Evolutionary conservation across 2,113 vertebrate genomes (phyloP).

Genomic region (Psittacula cyanocephala): DNA sequence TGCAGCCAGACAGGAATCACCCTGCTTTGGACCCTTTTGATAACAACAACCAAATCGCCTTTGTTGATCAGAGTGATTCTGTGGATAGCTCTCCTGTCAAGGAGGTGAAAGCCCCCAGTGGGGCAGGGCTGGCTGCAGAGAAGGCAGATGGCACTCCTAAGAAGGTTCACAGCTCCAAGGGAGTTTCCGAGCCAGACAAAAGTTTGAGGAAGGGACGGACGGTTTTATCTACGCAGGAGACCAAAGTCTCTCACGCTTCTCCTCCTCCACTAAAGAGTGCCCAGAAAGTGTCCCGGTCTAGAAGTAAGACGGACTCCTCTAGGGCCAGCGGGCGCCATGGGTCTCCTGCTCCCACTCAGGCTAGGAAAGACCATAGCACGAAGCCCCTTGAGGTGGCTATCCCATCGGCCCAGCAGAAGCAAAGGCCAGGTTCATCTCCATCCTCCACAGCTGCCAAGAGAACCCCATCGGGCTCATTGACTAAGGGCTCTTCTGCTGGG

Average conservation of each 20-base stretch:
- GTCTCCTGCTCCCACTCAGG: constrained; percentile 75
- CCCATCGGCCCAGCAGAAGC: constrained; percentile 76
- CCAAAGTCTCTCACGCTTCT: constrained; percentile 60
- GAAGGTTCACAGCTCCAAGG: constrained; percentile 74
- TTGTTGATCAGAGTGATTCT: constrained; percentile 88
- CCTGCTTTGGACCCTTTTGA: constrained; percentile 82
- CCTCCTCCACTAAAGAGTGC: constrained; percentile 78
- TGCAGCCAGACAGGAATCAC: constrained; percentile 75
- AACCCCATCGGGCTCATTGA: constrained; percentile 62
- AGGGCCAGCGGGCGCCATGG: constrained; percentile 75
- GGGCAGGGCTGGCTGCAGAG: constrained; percentile 58
- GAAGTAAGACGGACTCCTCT: constrained; percentile 74
- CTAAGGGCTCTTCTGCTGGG: constrained; percentile 70
- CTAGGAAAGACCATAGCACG: constrained; percentile 74
- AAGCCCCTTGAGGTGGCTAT: constrained; percentile 63
- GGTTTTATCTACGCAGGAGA: constrained; percentile 73
- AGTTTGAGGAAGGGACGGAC: constrained; percentile 83
- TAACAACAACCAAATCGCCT: constrained; percentile 93
- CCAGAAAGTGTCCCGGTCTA: constrained; percentile 66
- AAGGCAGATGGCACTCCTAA: constrained; percentile 74
- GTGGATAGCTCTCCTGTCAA: constrained; percentile 84
- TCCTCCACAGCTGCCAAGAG: constrained; percentile 74
- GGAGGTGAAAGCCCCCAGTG: constrained; percentile 81
- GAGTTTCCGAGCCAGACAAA: constrained; percentile 78
- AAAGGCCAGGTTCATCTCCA: constrained; percentile 73